Evolutionary conservation across 2,797 vertebrate genomes (phyloP).

Genomic region (Lagorchestes hirsutus): DNA sequence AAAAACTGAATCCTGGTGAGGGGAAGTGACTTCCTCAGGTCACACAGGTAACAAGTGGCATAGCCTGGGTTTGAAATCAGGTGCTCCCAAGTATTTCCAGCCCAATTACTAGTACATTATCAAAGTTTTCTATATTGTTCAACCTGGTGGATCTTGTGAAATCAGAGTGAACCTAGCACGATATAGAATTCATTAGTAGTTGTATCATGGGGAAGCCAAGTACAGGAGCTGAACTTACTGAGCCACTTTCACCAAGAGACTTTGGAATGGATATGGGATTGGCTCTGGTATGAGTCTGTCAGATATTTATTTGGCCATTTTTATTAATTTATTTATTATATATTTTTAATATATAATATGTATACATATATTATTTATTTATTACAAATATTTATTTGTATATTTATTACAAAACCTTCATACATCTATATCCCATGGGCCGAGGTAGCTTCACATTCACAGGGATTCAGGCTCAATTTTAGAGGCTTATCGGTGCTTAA

Average conservation of each 20-base stretch:
- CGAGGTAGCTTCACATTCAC: neutral
- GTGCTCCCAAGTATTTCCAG: neutral
- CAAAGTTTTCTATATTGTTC: neutral
- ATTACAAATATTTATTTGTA: too few species aligned
- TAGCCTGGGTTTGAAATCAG: neutral
- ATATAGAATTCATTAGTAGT: conserved; percentile 28
- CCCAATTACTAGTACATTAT: neutral
- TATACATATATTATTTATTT: too few species aligned
- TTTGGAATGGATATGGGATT: conserved; percentile 1
- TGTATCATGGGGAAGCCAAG: neutral
- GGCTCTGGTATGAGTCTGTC: neutral
- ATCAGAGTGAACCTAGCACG: neutral
- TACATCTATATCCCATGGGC: neutral
- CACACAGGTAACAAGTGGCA: neutral
- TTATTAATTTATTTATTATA: too few species aligned
- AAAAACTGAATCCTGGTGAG: neutral
- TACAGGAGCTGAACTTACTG: neutral
- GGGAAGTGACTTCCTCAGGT: neutral
- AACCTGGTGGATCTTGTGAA: neutral
- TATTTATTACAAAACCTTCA: neutral
- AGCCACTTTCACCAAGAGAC: conserved; percentile 13
- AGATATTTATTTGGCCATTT: neutral
- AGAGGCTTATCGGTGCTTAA: neutral
- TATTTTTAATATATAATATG: too few species aligned
- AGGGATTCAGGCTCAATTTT: neutral